phyloP scores from a whole-genome alignment of 2,113 vertebrate species.

The Oostethus manadensis region DNA sequence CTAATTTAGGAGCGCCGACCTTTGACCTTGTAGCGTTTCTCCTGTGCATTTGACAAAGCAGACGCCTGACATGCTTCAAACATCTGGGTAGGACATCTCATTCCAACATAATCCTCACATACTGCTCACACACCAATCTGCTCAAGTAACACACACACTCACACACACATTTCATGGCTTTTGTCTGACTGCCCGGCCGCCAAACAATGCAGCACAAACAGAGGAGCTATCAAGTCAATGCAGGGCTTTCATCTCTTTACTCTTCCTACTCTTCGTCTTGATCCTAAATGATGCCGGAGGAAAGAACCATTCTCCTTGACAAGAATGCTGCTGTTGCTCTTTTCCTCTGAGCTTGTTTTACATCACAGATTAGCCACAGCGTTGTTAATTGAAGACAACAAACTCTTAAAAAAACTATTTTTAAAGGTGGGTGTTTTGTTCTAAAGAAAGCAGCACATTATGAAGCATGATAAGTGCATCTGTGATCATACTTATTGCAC shows the following conservation, averaged over 20 bases:
- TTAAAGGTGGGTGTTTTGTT: too few species aligned
- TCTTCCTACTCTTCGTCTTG: neutral
- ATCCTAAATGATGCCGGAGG: neutral
- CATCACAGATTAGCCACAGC: too few species aligned
- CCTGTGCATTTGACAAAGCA: too few species aligned
- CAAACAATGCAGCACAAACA: neutral
- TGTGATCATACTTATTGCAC: too few species aligned
- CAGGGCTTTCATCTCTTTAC: neutral
- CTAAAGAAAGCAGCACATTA: too few species aligned
- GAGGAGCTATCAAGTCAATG: neutral
- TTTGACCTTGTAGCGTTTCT: too few species aligned
- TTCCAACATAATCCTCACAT: slow-evolving; percentile 9
- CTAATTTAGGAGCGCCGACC: too few species aligned
- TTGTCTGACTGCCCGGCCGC: too few species aligned
- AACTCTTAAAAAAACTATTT: too few species aligned
- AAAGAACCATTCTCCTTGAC: neutral
- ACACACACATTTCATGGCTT: neutral
- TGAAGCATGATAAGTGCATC: too few species aligned
- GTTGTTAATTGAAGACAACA: too few species aligned
- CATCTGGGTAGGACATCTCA: slow-evolving; percentile 3
- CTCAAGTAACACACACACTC: neutral
- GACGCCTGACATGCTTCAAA: neutral
- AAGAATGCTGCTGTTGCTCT: neutral
- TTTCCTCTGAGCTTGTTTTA: neutral
- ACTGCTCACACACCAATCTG: slow-evolving; percentile 6